phyloP scores from a whole-genome alignment of 2,113 vertebrate genomes.

The Callorhinus ursinus region DNA sequence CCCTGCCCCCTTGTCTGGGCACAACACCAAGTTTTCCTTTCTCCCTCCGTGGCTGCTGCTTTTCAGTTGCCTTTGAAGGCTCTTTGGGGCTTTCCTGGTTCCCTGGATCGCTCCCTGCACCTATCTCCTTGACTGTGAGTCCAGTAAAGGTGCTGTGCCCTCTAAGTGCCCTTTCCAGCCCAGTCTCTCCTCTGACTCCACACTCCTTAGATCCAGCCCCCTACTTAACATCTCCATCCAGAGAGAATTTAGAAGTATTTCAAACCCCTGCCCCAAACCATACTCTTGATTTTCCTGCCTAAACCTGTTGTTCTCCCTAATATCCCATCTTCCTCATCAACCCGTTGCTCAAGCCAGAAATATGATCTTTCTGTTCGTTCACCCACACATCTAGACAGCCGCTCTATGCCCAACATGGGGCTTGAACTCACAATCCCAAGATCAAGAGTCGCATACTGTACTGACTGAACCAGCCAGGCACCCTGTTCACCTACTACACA shows the following conservation, averaged over 20 bases:
- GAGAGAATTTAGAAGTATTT: not conserved
- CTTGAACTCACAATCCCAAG: not conserved
- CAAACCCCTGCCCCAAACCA: not conserved
- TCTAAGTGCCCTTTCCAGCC: not conserved
- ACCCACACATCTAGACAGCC: not conserved
- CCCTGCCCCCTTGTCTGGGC: not conserved
- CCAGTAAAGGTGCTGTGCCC: not conserved
- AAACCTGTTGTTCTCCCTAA: not conserved
- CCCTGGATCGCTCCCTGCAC: not conserved
- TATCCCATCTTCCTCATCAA: not conserved
- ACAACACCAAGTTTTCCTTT: not conserved
- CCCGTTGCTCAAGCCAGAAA: not conserved
- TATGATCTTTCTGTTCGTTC: not conserved
- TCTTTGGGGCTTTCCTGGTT: not conserved
- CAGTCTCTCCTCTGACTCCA: not conserved
- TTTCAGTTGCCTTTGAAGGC: slow-evolving; percentile 5
- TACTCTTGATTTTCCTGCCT: not conserved
- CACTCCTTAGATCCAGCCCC: not conserved
- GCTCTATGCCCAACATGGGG: not conserved
- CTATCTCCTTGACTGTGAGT: not conserved
- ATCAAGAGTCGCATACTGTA: not conserved
- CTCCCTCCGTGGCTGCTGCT: not conserved
- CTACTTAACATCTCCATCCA: not conserved
- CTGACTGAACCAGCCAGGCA: not conserved
- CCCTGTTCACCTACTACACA: not conserved